Percentiles rank a stretch among this genome's conserved stretches.
Evolutionary conservation across 1,140 invertebrate genomes (phyloP).

Genomic region (Physella acuta): DNA sequence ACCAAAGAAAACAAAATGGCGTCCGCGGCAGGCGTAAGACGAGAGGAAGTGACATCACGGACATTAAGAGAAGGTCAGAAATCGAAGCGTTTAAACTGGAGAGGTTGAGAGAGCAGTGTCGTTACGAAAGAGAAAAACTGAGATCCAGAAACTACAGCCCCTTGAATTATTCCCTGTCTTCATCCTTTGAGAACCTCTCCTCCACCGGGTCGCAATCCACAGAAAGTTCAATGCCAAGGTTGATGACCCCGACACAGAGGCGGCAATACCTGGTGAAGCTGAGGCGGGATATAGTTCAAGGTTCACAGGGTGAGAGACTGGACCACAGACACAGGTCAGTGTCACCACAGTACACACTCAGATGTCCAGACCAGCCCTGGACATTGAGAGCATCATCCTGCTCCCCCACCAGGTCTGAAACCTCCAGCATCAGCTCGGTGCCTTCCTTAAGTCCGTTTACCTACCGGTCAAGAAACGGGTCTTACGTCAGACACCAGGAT

Average conservation of each 20-base stretch:
- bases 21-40: constrained; percentile 35
- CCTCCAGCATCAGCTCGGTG: constrained; percentile 11
- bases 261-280: constrained; percentile 37
- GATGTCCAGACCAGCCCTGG: background rate
- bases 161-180: constrained; percentile 11
- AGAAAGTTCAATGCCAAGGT: background rate
- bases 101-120: constrained; percentile 38
- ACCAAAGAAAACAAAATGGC: constrained; percentile 32
- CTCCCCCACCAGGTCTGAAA: constrained; percentile 17
- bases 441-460: background rate
- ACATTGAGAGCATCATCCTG: constrained; percentile 16
- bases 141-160: constrained; percentile 2
- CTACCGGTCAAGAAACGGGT: background rate
- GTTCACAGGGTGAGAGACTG: constrained; percentile 31
- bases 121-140: constrained; percentile 26
- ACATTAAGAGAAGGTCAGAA: constrained; percentile 37
- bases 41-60: constrained; percentile 33
- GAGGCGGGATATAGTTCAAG: constrained; percentile 36
- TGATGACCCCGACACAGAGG: constrained; percentile 42
- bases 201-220: background rate
- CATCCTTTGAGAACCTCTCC: constrained; percentile 13
- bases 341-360: background rate
- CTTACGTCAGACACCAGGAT: background rate
- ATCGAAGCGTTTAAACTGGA: constrained; percentile 51
- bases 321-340: constrained; percentile 27